Conservation (phyloP, 2,797 vertebrate species). For the Chloroceryle amazona region DNA sequence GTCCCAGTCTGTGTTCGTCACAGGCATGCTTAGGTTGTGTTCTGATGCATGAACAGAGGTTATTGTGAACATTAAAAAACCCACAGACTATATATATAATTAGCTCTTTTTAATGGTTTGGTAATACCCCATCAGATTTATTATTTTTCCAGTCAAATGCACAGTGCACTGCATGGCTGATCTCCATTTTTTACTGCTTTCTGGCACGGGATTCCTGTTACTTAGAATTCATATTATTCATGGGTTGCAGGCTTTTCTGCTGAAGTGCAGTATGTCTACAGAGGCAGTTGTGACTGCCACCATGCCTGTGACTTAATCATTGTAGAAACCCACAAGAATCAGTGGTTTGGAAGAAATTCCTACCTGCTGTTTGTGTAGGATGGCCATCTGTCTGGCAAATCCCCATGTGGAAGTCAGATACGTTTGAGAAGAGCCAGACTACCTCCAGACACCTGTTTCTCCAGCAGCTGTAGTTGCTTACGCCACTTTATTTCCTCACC, state of each 20-base stretch:
- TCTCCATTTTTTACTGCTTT: not conserved
- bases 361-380: slow-evolving; percentile 37
- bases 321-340: not conserved
- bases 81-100: not conserved
- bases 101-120: not conserved
- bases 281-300: slow-evolving; percentile 15
- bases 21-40: not conserved
- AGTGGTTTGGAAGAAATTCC: slow-evolving; percentile 28
- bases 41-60: not conserved
- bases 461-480: not conserved
- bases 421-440: not conserved
- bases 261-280: not conserved
- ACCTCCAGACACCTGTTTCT: slow-evolving; percentile 3
- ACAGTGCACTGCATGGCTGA: not conserved
- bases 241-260: slow-evolving; percentile 11
- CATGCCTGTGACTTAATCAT: not conserved
- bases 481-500: not conserved
- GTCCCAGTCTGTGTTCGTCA: not conserved
- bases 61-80: not conserved
- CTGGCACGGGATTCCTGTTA: not conserved
- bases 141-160: not conserved
- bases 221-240: slow-evolving; percentile 29
- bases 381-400: slow-evolving; percentile 48
- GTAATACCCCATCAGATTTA: not conserved
- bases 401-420: not conserved